Evolutionary conservation across 2,888 invertebrate species (phyloP).

Genomic region (Scaeva pyrastri): DNA sequence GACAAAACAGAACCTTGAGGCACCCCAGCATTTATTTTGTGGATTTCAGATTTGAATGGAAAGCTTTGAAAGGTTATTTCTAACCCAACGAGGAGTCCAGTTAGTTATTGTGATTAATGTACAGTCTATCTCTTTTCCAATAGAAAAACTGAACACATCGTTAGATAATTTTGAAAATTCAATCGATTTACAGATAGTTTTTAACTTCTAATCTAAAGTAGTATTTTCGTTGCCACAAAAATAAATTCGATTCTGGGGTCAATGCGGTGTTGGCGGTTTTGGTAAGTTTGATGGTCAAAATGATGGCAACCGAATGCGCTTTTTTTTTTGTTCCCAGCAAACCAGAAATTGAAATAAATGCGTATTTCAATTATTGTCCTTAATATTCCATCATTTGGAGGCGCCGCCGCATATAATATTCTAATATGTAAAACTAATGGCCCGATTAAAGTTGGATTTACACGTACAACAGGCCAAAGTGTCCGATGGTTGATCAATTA

Average conservation of each 20-base stretch:
- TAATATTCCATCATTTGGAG: too few relatives aligned
- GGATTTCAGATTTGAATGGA: too few relatives aligned
- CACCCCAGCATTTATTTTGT: too few relatives aligned
- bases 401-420: neutral
- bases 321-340: neutral
- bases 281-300: neutral
- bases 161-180: too few relatives aligned
- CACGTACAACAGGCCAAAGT: constrained; percentile 38
- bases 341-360: constrained; percentile 22
- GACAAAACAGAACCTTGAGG: too few relatives aligned
- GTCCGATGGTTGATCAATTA: constrained; percentile 25
- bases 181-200: too few relatives aligned
- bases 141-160: too few relatives aligned
- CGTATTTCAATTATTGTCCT: constrained; percentile 23
- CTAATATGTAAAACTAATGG: constrained; percentile 22
- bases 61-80: too few relatives aligned
- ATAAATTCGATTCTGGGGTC: constrained; percentile 18
- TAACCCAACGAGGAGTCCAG: too few relatives aligned
- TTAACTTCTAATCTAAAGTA: constrained; percentile 12
- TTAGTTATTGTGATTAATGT: too few relatives aligned
- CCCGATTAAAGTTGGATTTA: constrained; percentile 10
- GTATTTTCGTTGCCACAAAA: neutral
- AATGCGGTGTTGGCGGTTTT: constrained; percentile 2
- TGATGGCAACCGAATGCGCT: neutral
- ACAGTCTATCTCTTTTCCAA: too few relatives aligned